phyloP scores from a whole-genome alignment of 2,888 invertebrate species.

The Drosophila infuscata region DNA sequence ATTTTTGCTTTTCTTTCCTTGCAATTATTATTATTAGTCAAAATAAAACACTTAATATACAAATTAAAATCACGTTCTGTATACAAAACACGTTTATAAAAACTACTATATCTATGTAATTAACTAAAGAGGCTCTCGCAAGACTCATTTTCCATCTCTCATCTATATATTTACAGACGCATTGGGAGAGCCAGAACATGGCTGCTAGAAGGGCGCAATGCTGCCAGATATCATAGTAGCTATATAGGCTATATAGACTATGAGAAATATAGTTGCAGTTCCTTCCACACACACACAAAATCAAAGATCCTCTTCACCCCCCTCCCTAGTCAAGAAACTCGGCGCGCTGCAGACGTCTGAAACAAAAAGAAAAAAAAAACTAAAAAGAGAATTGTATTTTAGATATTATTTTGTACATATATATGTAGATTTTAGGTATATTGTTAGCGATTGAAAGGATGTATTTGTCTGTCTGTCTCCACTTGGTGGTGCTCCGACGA shows the following conservation, averaged over 20 bases:
- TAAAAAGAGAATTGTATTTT: constrained; percentile 65
- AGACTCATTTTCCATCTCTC: constrained; percentile 68
- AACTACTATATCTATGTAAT: constrained; percentile 8
- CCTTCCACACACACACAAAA: constrained; percentile 47
- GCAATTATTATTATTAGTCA: constrained; percentile 16
- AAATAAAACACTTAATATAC: constrained; percentile 4
- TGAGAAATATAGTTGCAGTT: constrained; percentile 57
- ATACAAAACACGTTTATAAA: constrained; percentile 20
- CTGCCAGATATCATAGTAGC: constrained; percentile 80
- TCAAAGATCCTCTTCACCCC: constrained; percentile 47
- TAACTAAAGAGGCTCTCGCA: constrained; percentile 35
- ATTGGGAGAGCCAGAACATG: constrained; percentile 72
- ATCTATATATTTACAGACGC: constrained; percentile 80
- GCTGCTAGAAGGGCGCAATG: constrained; percentile 80
- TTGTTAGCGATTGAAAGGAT: constrained; percentile 36
- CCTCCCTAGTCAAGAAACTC: constrained; percentile 63
- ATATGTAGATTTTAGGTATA: constrained; percentile 51
- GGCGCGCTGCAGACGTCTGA: constrained; percentile 50
- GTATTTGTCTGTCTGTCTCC: constrained; percentile 28
- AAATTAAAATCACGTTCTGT: constrained; percentile 23
- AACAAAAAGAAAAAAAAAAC: constrained; percentile 16
- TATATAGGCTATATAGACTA: constrained; percentile 37
- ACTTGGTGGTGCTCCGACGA: constrained; percentile 35
- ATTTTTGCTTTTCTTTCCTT: constrained; percentile 8
- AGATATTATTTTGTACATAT: constrained; percentile 66